Conservation (phyloP, 2,113 vertebrate genomes). For the Bos indicus region DNA sequence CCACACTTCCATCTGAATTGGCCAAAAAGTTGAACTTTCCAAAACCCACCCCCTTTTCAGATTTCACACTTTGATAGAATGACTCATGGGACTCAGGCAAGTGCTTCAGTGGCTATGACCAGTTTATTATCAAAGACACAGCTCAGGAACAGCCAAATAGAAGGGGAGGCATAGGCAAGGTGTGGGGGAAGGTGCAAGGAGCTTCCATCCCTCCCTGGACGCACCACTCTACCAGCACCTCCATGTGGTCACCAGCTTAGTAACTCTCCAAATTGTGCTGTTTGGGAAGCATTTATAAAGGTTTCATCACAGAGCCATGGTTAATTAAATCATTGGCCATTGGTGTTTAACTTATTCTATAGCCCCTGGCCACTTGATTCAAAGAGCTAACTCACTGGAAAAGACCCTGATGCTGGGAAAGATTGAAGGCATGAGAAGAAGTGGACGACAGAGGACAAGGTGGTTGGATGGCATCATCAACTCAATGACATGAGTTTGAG, state of each 20-base stretch:
- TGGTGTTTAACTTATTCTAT: background rate
- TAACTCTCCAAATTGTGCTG: background rate
- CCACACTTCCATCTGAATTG: background rate
- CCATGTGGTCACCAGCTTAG: background rate
- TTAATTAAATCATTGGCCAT: background rate
- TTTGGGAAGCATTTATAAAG: background rate
- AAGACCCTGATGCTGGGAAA: background rate
- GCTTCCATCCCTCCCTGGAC: background rate
- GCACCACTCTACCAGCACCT: background rate
- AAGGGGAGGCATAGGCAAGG: background rate
- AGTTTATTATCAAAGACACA: background rate
- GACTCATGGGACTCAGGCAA: background rate
- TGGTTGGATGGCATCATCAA: background rate
- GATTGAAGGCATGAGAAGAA: background rate
- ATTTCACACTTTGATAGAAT: background rate
- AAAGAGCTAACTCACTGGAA: background rate
- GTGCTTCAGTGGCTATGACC: background rate
- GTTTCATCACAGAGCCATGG: background rate
- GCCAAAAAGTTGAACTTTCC: background rate
- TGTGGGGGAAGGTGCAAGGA: background rate
- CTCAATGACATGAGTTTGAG: background rate
- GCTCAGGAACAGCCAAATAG: background rate
- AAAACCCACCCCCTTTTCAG: background rate
- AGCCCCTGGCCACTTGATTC: background rate
- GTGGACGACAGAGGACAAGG: accelerated